These are phyloP conservation scores for Drosophila kohkoa DNA, from an alignment of 1,140 invertebrate genomes.

Conservation along the genomic window DNA sequence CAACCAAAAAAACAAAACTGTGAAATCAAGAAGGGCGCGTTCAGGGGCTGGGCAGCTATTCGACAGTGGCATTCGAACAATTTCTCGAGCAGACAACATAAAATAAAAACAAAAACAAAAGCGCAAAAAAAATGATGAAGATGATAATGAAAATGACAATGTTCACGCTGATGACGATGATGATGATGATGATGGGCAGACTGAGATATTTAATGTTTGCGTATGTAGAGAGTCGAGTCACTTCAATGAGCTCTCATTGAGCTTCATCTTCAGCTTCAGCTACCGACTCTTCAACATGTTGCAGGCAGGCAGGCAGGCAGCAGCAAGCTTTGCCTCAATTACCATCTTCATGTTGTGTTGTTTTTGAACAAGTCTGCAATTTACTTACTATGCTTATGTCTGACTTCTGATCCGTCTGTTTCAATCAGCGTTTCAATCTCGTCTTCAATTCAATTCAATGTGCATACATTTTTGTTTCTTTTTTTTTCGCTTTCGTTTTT, in stretches of 20 bases:
- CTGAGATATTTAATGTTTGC: constrained; percentile 2
- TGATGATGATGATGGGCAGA: constrained; percentile 34
- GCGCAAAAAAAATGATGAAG: constrained; percentile 29
- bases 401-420: constrained; percentile 5
- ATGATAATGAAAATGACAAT: constrained; percentile 25
- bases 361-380: constrained; percentile 2
- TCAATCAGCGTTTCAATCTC: constrained; percentile 21
- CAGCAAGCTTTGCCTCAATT: constrained; percentile 8
- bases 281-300: not conserved
- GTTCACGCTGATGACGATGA: constrained; percentile 7
- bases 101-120: constrained; percentile 57
- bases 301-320: no score
- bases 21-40: constrained; percentile 58
- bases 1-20: constrained; percentile 9
- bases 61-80: constrained; percentile 71
- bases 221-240: constrained; percentile 23
- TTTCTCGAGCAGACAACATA: constrained; percentile 65
- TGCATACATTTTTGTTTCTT: not conserved
- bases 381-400: not conserved
- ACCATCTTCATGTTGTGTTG: not conserved
- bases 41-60: constrained; percentile 38
- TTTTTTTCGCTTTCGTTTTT: not conserved
- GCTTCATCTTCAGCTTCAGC: constrained; percentile 14
- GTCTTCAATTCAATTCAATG: constrained; percentile 36
- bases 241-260: constrained; percentile 45